Evolutionary conservation across 2,888 invertebrate species (phyloP).

Genomic region (Andrena fulva): DNA sequence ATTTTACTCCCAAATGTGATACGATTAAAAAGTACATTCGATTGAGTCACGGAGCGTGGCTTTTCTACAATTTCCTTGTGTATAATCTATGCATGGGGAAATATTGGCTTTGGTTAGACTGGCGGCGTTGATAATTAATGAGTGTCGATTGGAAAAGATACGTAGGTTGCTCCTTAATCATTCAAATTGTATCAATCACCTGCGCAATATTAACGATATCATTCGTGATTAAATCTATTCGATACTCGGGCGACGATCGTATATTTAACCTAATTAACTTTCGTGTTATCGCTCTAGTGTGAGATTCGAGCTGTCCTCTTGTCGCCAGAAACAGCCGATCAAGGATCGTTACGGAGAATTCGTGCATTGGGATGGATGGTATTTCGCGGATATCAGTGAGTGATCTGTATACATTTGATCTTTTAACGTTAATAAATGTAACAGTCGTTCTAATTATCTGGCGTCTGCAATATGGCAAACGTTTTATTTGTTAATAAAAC

Average conservation of each 20-base stretch:
- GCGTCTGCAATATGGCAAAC: too few species aligned
- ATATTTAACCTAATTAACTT: constrained; percentile 70
- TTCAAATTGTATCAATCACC: constrained; percentile 67
- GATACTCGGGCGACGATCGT: constrained; percentile 46
- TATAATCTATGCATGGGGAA: not conserved
- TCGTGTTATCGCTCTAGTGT: constrained; percentile 34
- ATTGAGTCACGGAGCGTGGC: too few species aligned
- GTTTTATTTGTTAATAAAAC: too few species aligned
- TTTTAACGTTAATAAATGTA: too few species aligned
- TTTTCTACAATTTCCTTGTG: not conserved
- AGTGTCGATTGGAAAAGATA: constrained; percentile 36
- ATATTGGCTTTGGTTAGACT: not conserved
- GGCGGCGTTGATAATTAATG: constrained; percentile 44
- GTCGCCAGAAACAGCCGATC: not conserved
- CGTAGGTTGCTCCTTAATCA: constrained; percentile 54
- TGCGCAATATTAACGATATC: constrained; percentile 60
- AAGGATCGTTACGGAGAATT: not conserved
- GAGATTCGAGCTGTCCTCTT: constrained; percentile 24
- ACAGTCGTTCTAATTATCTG: too few species aligned
- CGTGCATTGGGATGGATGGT: too few species aligned
- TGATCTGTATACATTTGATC: not conserved
- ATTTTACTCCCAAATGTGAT: too few species aligned
- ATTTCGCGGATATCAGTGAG: constrained; percentile 11
- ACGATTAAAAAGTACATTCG: too few species aligned
- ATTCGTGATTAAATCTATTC: constrained; percentile 66